Percentiles rank a stretch among this genome's conserved stretches.
Conservation (phyloP, 2,113 vertebrate species). For the Ictalurus furcatus region DNA sequence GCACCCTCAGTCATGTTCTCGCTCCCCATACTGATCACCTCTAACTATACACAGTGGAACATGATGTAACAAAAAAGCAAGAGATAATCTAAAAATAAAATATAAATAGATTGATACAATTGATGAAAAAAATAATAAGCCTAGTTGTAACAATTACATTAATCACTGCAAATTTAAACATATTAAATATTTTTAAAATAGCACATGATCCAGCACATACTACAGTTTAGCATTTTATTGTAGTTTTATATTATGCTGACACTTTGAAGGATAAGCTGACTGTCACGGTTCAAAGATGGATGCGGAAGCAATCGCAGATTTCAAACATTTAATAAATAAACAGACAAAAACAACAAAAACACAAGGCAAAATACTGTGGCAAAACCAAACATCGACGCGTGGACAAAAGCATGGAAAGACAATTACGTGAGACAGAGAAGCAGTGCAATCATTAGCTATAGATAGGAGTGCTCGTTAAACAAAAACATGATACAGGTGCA, state of each 20-base stretch:
- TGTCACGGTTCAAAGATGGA: too few relatives aligned
- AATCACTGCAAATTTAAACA: neutral
- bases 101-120: neutral
- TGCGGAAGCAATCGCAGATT: too few relatives aligned
- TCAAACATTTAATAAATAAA: too few relatives aligned
- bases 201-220: neutral
- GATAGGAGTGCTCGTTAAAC: too few relatives aligned
- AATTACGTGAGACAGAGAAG: too few relatives aligned
- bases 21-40: neutral
- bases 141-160: neutral
- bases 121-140: neutral
- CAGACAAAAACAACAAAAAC: too few relatives aligned
- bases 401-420: too few relatives aligned
- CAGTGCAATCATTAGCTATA: too few relatives aligned
- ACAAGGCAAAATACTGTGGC: too few relatives aligned
- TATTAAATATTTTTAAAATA: neutral
- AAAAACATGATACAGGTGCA: too few relatives aligned
- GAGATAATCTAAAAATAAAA: neutral
- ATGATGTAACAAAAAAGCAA: neutral
- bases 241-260: neutral
- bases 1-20: too few relatives aligned
- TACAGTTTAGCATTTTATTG: neutral
- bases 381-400: too few relatives aligned
- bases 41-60: neutral
- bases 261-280: neutral